These are phyloP conservation scores for Eulemur rubriventer DNA, from an alignment of 2,797 vertebrate species.

Conservation along the genomic window DNA sequence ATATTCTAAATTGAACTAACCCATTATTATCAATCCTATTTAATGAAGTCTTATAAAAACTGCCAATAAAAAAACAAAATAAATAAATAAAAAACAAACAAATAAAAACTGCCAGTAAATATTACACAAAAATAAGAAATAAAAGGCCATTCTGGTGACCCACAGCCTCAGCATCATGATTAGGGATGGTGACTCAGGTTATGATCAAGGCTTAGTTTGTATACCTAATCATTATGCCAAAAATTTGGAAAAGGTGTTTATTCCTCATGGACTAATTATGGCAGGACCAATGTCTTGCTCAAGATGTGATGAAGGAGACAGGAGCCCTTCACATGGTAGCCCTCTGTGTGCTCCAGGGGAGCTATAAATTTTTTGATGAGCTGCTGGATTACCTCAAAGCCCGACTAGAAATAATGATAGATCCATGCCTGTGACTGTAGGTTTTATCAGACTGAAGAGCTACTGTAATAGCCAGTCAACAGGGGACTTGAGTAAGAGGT, in stretches of 20 bases:
- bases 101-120: not conserved
- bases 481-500: slow-evolving; percentile 95
- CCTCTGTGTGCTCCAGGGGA: slow-evolving; percentile 96
- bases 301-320: slow-evolving; percentile 82
- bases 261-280: not conserved
- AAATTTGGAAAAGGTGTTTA: not conserved
- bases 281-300: not conserved
- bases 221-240: not conserved
- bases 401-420: slow-evolving; percentile 96
- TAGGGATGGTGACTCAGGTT: not conserved
- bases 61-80: not conserved
- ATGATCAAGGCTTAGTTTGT: not conserved
- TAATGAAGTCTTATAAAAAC: not conserved
- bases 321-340: slow-evolving; percentile 95
- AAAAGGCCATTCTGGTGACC: slow-evolving; percentile 63
- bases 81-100: not conserved
- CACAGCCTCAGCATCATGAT: not conserved
- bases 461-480: slow-evolving; percentile 90
- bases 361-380: slow-evolving; percentile 97
- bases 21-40: not conserved
- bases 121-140: not conserved
- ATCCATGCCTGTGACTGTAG: not conserved
- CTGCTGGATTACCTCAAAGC: slow-evolving; percentile 96
- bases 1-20: not conserved
- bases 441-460: not conserved